Base-by-base conservation (phyloP, 1,140 invertebrate species). In the Diploscapter pachys region DNA sequence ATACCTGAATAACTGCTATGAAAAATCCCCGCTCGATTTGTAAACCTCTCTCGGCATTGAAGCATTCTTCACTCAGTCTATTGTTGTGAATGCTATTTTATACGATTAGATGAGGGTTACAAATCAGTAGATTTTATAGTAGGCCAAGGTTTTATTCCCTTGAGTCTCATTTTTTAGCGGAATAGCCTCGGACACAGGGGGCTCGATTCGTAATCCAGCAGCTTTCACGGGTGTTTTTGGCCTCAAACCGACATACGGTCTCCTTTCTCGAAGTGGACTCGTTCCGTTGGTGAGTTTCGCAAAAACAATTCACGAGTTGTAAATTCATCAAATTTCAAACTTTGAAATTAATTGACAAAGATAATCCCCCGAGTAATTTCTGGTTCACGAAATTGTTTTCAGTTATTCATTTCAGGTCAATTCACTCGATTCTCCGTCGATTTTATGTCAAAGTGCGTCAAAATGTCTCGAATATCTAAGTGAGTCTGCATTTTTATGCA, bases 161-260 rank as follows among this genome's bases (percentile, higher is more conserved):
- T 31, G 31, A 31, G 31, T 31, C 31, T 74, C 73, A 54, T 75
- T 66, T 81, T 85, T 85, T 79, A 93, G 92, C 9, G 93, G 93
- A 0, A 88, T 99, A 72, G 96, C 95, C 3, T 97, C 95, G 4
- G 97, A 99, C 85, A 98, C 96, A 0, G 97, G 97, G 6, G 97
- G 97, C 2, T 99, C 96, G 3, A 93, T 92, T 6, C 88, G 97
- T 79, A 96, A 96, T 88, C 97, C 97, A 13, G 95, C 96, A 3
- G 91, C 95, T 5, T 92, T 94, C 83, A 96, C 94, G 88, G 96
- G 96, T 9, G 86, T 98, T 56, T 90, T 97, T 49, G 96, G 96
- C 5, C 88, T 96, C 31, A 99, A 99, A 88, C 95, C 97, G 2
- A 95, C 92, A 2, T 99, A 99, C 87, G 96, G 96, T 0, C 86